Conservation (phyloP, 2,888 invertebrate genomes). For the Synergus umbraculus region DNA sequence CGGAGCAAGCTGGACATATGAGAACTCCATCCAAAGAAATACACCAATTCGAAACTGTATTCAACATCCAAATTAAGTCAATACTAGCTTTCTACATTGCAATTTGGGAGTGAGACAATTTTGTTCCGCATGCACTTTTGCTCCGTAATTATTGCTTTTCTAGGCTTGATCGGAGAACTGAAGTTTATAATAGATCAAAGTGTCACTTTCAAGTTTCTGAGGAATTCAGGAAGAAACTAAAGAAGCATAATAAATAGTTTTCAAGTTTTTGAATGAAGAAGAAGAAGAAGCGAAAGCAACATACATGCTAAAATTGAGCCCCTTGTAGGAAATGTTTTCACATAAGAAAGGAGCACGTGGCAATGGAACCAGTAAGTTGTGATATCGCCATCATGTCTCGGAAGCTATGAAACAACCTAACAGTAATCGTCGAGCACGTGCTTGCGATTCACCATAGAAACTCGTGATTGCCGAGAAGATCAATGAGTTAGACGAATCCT, state of each 20-base stretch:
- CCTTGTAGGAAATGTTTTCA: not conserved
- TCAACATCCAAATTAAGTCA: not conserved
- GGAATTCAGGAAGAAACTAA: no score
- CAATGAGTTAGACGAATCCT: slow-evolving; percentile 24
- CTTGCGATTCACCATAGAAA: slow-evolving; percentile 32
- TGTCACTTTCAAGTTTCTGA: no score
- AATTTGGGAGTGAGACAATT: not conserved
- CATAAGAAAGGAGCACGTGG: slow-evolving; percentile 23
- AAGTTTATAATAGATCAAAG: no score
- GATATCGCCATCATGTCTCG: slow-evolving; percentile 7
- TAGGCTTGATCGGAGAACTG: no score
- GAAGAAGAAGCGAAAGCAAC: not conserved
- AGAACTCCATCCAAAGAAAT: not conserved
- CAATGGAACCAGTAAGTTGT: slow-evolving; percentile 3
- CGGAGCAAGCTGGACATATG: not conserved
- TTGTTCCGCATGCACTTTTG: no score
- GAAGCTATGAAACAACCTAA: slow-evolving; percentile 31
- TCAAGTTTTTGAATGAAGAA: no score
- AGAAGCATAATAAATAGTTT: no score
- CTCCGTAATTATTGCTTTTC: no score
- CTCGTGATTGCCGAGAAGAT: slow-evolving; percentile 27
- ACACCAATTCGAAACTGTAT: not conserved
- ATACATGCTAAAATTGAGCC: not conserved
- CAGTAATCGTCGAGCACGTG: slow-evolving; percentile 35
- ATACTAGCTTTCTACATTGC: not conserved